Conservation (phyloP, 2,888 invertebrate genomes). For the Latrodectus elegans region DNA sequence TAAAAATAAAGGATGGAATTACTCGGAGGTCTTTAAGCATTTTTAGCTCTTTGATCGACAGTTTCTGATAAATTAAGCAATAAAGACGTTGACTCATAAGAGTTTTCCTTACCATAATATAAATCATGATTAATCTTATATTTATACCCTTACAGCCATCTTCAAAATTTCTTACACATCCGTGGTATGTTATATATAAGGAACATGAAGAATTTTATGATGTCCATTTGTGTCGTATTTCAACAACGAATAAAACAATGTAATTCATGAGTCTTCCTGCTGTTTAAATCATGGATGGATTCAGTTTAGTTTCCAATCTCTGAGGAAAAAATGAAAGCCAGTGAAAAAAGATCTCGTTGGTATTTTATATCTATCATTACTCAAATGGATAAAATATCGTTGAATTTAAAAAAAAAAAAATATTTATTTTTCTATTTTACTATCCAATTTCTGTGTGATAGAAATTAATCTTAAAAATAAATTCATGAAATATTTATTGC, state of each 20-base stretch:
- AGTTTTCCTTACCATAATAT: conserved; percentile 40
- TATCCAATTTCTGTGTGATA: too few species aligned
- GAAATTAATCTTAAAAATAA: too few species aligned
- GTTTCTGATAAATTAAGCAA: conserved; percentile 54
- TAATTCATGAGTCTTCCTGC: conserved; percentile 31
- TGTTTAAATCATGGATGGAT: conserved; percentile 29
- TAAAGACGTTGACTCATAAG: conserved; percentile 54
- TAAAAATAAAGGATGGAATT: neutral
- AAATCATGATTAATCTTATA: conserved; percentile 54
- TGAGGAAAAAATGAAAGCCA: too few species aligned
- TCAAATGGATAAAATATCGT: too few species aligned
- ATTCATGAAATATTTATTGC: too few species aligned
- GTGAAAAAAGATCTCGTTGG: too few species aligned
- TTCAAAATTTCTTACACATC: neutral
- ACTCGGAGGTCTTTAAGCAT: neutral
- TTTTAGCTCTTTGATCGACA: neutral
- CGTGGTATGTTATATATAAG: neutral
- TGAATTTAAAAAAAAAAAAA: too few species aligned
- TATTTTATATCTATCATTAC: too few species aligned
- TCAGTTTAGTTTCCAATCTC: neutral
- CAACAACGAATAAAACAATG: conserved; percentile 40
- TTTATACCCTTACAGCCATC: conserved; percentile 48
- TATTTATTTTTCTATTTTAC: too few species aligned
- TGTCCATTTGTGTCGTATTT: conserved; percentile 23
- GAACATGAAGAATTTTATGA: conserved; percentile 52